These are phyloP conservation scores for Rhinopomastus cyanomelas DNA, from an alignment of 2,113 vertebrate species.

Conservation along the genomic window DNA sequence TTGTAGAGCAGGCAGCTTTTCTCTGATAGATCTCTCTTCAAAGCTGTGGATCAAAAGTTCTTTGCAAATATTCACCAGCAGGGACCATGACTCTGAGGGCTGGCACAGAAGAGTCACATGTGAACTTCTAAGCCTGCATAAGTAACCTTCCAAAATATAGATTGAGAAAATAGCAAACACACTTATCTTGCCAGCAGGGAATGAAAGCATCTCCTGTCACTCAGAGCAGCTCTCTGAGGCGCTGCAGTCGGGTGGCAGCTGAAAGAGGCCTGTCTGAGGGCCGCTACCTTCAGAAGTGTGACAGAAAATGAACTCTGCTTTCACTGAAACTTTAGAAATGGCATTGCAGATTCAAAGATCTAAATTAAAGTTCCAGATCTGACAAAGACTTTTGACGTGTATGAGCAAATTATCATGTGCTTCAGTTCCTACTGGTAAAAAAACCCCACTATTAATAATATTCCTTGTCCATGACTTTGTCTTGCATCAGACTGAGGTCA, in stretches of 20 bases:
- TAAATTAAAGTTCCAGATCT: constrained; percentile 42
- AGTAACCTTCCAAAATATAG: constrained; percentile 25
- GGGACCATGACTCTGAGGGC: background rate
- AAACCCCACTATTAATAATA: background rate
- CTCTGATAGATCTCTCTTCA: constrained; percentile 35
- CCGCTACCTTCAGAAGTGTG: background rate
- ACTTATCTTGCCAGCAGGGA: constrained; percentile 2
- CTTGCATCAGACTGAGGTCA: background rate
- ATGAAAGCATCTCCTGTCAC: background rate
- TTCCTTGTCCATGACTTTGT: background rate
- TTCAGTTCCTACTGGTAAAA: background rate
- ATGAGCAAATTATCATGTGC: background rate
- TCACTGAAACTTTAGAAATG: background rate
- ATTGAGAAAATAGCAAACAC: constrained; percentile 31
- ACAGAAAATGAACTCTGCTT: constrained; percentile 32
- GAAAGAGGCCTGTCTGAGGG: background rate
- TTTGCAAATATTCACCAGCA: constrained; percentile 15
- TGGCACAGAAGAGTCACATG: background rate
- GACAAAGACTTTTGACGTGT: constrained; percentile 19
- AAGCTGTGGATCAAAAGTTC: constrained; percentile 46
- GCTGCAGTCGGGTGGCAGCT: background rate
- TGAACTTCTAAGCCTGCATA: constrained; percentile 29
- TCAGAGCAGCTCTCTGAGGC: background rate
- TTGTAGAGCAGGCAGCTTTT: constrained; percentile 9
- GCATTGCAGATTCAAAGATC: background rate